Conservation (phyloP, 2,113 vertebrate genomes). For the Perca flavescens region DNA sequence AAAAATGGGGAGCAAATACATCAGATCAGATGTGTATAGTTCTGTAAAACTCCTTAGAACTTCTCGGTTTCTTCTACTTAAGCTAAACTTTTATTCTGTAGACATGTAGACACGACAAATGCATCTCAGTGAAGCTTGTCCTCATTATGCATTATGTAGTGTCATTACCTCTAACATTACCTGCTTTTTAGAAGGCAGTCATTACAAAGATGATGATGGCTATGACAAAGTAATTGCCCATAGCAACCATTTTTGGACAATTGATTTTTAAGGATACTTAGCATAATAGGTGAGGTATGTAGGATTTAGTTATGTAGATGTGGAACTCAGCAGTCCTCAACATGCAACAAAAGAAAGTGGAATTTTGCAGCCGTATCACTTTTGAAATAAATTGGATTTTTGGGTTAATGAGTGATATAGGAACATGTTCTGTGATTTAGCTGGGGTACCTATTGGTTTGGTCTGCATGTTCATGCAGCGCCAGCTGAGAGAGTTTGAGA, state of each 20-base stretch:
- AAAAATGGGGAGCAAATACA: neutral
- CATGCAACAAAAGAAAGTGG: neutral
- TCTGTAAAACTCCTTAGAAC: conserved; percentile 23
- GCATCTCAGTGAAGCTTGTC: neutral
- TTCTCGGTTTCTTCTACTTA: neutral
- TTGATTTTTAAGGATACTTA: conserved; percentile 53
- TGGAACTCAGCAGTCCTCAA: conserved; percentile 5
- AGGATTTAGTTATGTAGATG: conserved; percentile 7
- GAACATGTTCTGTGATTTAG: neutral
- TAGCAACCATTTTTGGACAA: conserved; percentile 35
- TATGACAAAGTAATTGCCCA: conserved; percentile 37
- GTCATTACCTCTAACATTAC: conserved; percentile 28
- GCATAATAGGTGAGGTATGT: conserved; percentile 22
- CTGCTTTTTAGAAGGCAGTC: conserved; percentile 11
- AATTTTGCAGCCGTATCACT: neutral
- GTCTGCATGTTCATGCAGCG: neutral
- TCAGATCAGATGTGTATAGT: neutral
- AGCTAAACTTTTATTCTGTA: neutral
- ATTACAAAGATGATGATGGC: conserved; percentile 4
- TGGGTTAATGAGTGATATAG: too few relatives aligned
- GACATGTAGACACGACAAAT: neutral
- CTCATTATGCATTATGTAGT: neutral
- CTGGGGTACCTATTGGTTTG: neutral
- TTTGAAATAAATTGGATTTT: neutral
- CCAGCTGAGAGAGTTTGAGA: neutral